Conservation (phyloP, 2,888 invertebrate genomes). For the Azorinus chamasolen region DNA sequence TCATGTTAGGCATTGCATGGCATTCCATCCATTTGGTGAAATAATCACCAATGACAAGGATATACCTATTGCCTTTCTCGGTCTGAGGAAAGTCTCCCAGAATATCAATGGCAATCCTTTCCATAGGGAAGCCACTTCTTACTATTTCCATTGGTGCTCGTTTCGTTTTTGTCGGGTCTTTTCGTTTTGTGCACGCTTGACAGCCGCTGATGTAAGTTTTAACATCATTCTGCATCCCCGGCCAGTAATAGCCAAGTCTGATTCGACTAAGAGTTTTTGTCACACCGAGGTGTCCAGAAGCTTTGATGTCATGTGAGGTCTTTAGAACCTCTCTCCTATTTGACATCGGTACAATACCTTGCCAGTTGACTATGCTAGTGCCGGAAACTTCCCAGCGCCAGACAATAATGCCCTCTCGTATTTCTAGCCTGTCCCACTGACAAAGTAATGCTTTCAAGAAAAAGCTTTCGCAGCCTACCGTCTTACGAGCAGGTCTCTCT, state of each 20-base stretch:
- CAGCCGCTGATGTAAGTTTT: slow-evolving; percentile 12
- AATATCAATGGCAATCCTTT: too few relatives aligned
- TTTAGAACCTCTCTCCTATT: slow-evolving; percentile 13
- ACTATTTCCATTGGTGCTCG: slow-evolving; percentile 4
- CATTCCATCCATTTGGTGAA: slow-evolving; percentile 7
- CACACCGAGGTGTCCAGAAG: slow-evolving; percentile 25
- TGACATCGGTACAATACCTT: slow-evolving; percentile 10
- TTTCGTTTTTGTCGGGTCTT: slow-evolving; percentile 1
- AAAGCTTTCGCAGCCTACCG: slow-evolving; percentile 7
- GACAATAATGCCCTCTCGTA: neutral
- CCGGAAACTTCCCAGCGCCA: neutral
- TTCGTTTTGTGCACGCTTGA: slow-evolving; percentile 11
- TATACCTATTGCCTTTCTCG: neutral
- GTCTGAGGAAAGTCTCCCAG: neutral
- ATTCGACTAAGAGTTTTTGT: slow-evolving; percentile 15
- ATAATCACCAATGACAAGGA: neutral
- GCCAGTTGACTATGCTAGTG: neutral
- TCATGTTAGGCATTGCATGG: slow-evolving; percentile 7
- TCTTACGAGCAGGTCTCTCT: neutral
- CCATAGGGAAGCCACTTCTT: slow-evolving; percentile 3
- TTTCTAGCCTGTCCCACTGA: slow-evolving; percentile 7
- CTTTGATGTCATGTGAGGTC: slow-evolving; percentile 18
- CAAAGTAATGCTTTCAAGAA: slow-evolving; percentile 11
- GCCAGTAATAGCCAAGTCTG: slow-evolving; percentile 24
- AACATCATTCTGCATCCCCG: slow-evolving; percentile 23